Evolutionary conservation across 2,888 invertebrate genomes (phyloP).

Genomic region (Sturmia bella): DNA sequence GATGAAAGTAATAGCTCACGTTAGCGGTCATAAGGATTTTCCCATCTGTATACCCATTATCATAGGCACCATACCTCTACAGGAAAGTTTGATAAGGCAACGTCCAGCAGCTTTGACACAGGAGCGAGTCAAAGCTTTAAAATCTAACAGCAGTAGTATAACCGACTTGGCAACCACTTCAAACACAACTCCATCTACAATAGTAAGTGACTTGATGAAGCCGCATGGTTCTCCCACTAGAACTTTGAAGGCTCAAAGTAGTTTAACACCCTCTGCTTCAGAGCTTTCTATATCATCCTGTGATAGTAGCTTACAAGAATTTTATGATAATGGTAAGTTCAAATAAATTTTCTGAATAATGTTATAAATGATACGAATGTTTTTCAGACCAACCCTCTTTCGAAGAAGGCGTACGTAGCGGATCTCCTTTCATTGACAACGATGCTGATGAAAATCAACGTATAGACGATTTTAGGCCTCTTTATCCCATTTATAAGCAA

Average conservation of each 20-base stretch:
- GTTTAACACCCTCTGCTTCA: constrained; percentile 44
- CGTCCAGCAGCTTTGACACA: constrained; percentile 68
- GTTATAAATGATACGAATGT: not conserved
- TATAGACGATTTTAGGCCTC: constrained; percentile 72
- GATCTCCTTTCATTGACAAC: constrained; percentile 72
- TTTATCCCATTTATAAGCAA: constrained; percentile 73
- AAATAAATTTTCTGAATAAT: not conserved
- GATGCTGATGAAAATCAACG: constrained; percentile 72
- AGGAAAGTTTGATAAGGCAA: constrained; percentile 61
- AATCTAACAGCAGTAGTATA: constrained; percentile 62
- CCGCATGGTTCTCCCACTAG: constrained; percentile 32
- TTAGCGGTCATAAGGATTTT: constrained; percentile 65
- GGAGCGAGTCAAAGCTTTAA: constrained; percentile 47
- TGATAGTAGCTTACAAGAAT: constrained; percentile 50
- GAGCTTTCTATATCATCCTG: constrained; percentile 45
- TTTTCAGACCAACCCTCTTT: constrained; percentile 73
- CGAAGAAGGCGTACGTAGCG: constrained; percentile 72
- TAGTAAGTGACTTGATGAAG: not conserved
- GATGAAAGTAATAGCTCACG: constrained; percentile 64
- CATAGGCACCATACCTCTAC: constrained; percentile 74
- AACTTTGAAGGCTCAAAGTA: constrained; percentile 24
- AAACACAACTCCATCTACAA: not conserved
- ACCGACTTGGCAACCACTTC: constrained; percentile 35
- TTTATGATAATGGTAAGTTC: constrained; percentile 48
- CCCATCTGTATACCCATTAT: constrained; percentile 70